phyloP scores from a whole-genome alignment of 2,113 vertebrate species.

The Symphodus melops region DNA sequence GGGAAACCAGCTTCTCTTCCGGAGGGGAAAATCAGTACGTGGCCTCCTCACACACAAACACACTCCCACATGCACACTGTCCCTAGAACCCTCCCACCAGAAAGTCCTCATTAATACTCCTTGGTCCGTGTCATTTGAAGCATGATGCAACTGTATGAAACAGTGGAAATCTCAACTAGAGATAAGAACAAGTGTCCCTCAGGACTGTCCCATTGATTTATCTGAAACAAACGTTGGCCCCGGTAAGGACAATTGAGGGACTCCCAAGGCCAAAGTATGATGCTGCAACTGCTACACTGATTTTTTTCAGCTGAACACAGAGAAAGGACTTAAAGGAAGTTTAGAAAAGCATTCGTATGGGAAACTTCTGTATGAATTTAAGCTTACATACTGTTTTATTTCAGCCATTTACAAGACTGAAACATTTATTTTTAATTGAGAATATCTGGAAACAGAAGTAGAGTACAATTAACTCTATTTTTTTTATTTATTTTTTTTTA shows the following conservation, averaged over 20 bases:
- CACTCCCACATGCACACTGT: neutral
- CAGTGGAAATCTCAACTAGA: slow-evolving; percentile 51
- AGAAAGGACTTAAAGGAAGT: neutral
- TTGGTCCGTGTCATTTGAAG: slow-evolving; percentile 34
- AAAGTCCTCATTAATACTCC: slow-evolving; percentile 12
- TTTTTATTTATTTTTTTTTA: slow-evolving; percentile 4
- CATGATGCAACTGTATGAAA: slow-evolving; percentile 52
- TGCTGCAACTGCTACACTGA: slow-evolving; percentile 35
- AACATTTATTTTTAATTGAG: slow-evolving; percentile 26
- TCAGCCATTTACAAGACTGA: slow-evolving; percentile 18
- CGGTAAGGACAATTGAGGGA: slow-evolving; percentile 36
- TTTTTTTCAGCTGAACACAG: neutral
- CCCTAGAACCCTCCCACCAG: neutral
- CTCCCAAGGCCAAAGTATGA: slow-evolving; percentile 41
- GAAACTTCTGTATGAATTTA: too few relatives aligned
- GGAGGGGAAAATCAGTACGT: slow-evolving; percentile 94
- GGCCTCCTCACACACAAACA: slow-evolving; percentile 15
- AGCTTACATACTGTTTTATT: neutral
- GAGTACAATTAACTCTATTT: neutral
- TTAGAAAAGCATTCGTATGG: too few relatives aligned
- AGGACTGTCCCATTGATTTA: slow-evolving; percentile 40
- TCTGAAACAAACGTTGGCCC: slow-evolving; percentile 46
- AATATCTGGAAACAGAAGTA: slow-evolving; percentile 16
- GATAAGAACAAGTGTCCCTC: slow-evolving; percentile 33
- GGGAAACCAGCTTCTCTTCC: slow-evolving; percentile 95